phyloP scores from a whole-genome alignment of 2,888 invertebrate genomes.

The Chydorus sphaericus region DNA sequence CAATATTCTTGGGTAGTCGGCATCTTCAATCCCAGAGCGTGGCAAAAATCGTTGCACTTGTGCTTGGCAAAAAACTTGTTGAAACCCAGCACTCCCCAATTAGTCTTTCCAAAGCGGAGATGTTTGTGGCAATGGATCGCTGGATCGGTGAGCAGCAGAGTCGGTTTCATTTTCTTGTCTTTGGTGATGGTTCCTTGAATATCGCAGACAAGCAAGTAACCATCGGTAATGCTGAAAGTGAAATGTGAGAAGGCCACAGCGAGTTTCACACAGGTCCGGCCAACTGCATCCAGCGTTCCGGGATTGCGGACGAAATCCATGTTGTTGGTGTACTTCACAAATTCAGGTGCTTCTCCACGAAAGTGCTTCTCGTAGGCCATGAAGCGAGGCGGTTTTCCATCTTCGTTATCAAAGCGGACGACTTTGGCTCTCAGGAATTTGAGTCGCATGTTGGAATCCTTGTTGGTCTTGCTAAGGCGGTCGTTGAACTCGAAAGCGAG shows the following conservation, averaged over 20 bases:
- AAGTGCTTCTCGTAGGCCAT: neutral
- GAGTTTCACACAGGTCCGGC: neutral
- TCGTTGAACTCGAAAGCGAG: neutral
- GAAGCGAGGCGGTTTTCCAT: neutral
- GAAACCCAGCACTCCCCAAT: neutral
- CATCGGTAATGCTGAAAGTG: neutral
- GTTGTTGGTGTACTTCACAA: neutral
- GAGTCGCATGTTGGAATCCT: neutral
- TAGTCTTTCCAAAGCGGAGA: neutral
- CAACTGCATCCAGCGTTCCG: neutral
- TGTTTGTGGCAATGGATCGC: neutral
- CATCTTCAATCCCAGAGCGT: neutral
- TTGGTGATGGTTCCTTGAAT: neutral
- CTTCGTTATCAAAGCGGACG: too few species aligned
- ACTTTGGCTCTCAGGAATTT: neutral
- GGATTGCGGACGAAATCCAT: neutral
- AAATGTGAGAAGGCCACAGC: neutral
- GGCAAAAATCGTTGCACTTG: neutral
- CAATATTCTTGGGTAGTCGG: too few species aligned
- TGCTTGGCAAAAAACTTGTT: neutral
- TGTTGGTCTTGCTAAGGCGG: neutral
- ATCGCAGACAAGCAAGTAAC: neutral
- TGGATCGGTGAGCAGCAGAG: neutral
- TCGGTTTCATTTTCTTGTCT: neutral
- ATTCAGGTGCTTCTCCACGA: neutral